phyloP scores from a whole-genome alignment of 2,888 invertebrate species.

The Lumbricus terrestris region DNA sequence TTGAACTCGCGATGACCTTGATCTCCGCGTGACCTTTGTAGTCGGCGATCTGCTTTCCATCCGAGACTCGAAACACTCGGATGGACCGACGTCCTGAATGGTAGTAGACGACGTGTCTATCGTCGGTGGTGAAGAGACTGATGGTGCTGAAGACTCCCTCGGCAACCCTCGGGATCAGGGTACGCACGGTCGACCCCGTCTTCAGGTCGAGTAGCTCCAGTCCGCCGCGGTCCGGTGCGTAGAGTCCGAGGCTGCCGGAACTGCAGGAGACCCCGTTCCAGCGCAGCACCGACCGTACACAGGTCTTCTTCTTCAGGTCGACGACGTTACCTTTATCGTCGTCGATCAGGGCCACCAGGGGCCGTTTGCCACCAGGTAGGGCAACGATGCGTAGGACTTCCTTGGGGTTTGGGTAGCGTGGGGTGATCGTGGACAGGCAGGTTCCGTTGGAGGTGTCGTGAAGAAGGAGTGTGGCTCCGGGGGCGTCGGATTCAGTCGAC shows the following conservation, averaged over 20 bases:
- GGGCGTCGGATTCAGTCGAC: background rate
- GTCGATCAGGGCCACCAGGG: constrained; percentile 78
- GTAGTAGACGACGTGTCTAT: constrained; percentile 93
- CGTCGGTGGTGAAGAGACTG: constrained; percentile 82
- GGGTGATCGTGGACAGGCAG: constrained; percentile 6
- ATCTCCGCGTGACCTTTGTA: constrained; percentile 62
- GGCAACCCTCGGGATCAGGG: constrained; percentile 82
- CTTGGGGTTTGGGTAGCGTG: constrained; percentile 17
- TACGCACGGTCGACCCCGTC: constrained; percentile 77
- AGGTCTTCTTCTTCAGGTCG: constrained; percentile 83
- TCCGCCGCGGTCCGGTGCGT: constrained; percentile 87
- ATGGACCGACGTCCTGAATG: constrained; percentile 92
- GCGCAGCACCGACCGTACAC: constrained; percentile 72
- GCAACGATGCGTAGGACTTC: background rate
- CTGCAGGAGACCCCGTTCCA: constrained; percentile 77
- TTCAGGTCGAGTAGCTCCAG: constrained; percentile 85
- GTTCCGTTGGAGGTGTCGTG: constrained; percentile 6
- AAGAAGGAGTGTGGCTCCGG: background rate
- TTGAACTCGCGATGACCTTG: constrained; percentile 62
- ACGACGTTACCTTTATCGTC: constrained; percentile 81
- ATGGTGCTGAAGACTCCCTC: constrained; percentile 91
- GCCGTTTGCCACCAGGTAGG: background rate
- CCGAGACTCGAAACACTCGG: constrained; percentile 64
- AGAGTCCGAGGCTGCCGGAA: constrained; percentile 76
- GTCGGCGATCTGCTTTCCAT: constrained; percentile 69